Base-by-base conservation (phyloP, 2,888 invertebrate species). In the Campoplex nolae region DNA sequence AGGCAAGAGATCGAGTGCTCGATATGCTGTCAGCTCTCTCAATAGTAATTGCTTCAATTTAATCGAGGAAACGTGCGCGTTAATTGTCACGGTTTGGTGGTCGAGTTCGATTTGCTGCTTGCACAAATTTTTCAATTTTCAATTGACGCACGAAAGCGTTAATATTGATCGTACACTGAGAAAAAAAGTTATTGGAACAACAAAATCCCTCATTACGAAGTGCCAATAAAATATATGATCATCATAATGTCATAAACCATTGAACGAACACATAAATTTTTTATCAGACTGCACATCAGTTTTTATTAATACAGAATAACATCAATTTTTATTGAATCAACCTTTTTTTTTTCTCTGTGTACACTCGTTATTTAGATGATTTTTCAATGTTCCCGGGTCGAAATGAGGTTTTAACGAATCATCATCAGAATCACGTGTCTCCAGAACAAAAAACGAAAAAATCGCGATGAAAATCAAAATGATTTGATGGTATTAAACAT, bases 41-140 rank as follows among this genome's bases (percentile, higher is more conserved):
- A 51, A 71, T 76, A 51, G 56, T 75, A 84, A 84, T 84, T 84
- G 84, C 73, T 81, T 86, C 80, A 84, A 86, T 86, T 86, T 84
- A 16, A 84, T 86, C 77, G 42, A 58, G 51, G 28, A 67, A 23
- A 48, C 13, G 77, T 67, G 65, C 58, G 35, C 77, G 75, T 81
- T 83, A 84, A 84, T 86, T 86, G 83, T 83, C 83, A 86, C 70
- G 65, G 56, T 62, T 68, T 28, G 70, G 45, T 54, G 74, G 16
- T 48, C 68, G 67, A n/a, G 68, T 74, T 80, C 16, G 73, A 83
- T 81, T 80, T 51, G 80, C 42, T 71, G 58, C 48, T n/a, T 28
- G 71, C 76, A 54, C 28, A 76, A 86, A 45, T 23, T n/a, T 56
- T 35, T 48, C 23, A 73, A 23, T 11, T 2, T 23, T 32, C 23